Base-by-base conservation (phyloP, 2,888 invertebrate species). In the Drosophila kokeensis region DNA sequence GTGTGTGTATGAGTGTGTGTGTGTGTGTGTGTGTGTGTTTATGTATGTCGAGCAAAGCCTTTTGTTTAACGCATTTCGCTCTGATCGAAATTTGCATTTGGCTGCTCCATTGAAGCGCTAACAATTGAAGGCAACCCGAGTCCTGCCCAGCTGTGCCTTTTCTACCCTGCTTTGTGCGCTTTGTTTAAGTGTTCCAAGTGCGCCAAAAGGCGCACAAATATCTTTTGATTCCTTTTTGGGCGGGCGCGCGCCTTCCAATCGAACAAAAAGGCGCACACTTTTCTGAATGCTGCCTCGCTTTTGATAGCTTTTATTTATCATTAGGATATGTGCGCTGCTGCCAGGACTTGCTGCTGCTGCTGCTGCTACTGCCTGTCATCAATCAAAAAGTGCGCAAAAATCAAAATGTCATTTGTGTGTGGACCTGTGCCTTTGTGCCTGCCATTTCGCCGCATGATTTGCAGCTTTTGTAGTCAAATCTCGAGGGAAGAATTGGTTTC, bases 351-450 rank as follows among this genome's bases (percentile, higher is more conserved):
- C 40, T n/a, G 3, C 53, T 24, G 69, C 40, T n/a, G 3, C 53
- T 24, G 18, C 24, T 18, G 21, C 45, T 48, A 2, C 57, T 79
- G 78, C 71, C 73, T 87, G 89, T 87, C 87, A 89, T 90, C 90
- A 90, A 91, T 91, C 90, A 90, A 90, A 87, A 89, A 83, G 88
- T 84, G 86, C 87, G 84, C 87, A 84, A 91, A 91, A 91, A 91
- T 91, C 89, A 91, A 91, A 91, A 90, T 85, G 83, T 82, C 81
- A 91, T 81, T 73, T 61, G 53, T 64, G 27, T 50, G 57, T 54
- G 58, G 58, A 63, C 38, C 57, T 60, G 58, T 49, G 62, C 27
- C 61, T 60, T 64, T 63, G 60, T 63, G 52, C 55, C 48, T 67
- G 71, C 69, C 85, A 74, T 77, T 78, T 78, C 55, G 69, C 60